Conservation (phyloP, 2,113 vertebrate species). For the Actenoides hombroni region DNA sequence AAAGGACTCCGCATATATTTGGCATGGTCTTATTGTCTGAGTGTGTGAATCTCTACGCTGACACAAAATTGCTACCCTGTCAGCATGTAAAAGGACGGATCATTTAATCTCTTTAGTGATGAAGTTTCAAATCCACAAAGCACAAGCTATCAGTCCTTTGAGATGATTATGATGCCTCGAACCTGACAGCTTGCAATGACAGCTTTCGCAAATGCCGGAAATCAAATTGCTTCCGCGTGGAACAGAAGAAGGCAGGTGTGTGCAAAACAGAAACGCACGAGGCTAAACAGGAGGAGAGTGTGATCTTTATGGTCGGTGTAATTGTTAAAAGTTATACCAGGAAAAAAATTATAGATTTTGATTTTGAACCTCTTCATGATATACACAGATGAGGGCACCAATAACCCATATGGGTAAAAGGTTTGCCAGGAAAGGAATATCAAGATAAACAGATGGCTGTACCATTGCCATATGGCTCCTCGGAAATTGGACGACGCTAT, state of each 20-base stretch:
- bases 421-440: conserved; percentile 75
- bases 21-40: conserved; percentile 58
- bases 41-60: conserved; percentile 51
- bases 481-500: conserved; percentile 40
- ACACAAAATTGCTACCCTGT: conserved; percentile 76
- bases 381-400: conserved; percentile 72
- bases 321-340: conserved; percentile 62
- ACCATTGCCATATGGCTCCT: conserved; percentile 74
- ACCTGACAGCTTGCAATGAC: conserved; percentile 66
- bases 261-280: conserved; percentile 52
- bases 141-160: conserved; percentile 65
- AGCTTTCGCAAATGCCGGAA: conserved; percentile 62
- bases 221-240: conserved; percentile 51
- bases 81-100: conserved; percentile 68
- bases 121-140: conserved; percentile 71
- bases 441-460: conserved; percentile 76
- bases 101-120: conserved; percentile 74
- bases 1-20: conserved; percentile 35
- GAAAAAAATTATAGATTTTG: conserved; percentile 41
- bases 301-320: conserved; percentile 58
- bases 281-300: conserved; percentile 39
- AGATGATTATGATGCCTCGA: conserved; percentile 67
- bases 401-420: conserved; percentile 74
- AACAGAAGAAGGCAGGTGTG: conserved; percentile 56
- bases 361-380: conserved; percentile 63